These are phyloP conservation scores for Pteromalus puparum DNA, from an alignment of 1,140 invertebrate genomes.

Conservation along the genomic window DNA sequence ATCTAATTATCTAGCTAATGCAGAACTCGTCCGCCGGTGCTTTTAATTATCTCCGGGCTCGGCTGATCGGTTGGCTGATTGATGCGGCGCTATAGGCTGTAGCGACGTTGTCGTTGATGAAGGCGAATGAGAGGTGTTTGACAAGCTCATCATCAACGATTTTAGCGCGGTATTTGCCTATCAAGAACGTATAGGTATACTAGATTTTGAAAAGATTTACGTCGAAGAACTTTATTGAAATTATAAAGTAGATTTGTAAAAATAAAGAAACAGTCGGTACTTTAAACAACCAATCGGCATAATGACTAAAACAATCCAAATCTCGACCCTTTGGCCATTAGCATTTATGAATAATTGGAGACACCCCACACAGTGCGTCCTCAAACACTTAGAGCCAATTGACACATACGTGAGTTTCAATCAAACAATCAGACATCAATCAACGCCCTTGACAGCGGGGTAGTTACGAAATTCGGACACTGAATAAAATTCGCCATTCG, in stretches of 20 bases:
- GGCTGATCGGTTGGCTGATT: background rate
- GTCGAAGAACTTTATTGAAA: too few species aligned
- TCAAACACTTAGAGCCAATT: constrained; percentile 3
- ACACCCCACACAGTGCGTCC: background rate
- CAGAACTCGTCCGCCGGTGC: background rate
- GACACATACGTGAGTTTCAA: background rate
- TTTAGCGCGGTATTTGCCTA: background rate
- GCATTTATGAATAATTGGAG: constrained; percentile 19
- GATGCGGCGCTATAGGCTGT: background rate
- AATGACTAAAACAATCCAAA: background rate
- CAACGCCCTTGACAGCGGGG: background rate
- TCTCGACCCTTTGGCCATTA: constrained; percentile 1
- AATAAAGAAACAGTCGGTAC: too few species aligned
- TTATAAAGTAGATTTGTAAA: too few species aligned
- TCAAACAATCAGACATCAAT: constrained; percentile 28
- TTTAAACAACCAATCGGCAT: too few species aligned
- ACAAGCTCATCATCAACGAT: background rate
- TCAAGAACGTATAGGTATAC: background rate
- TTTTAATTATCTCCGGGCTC: constrained; percentile 23
- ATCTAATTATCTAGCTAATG: too few species aligned
- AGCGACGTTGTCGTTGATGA: background rate
- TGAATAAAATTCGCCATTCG: too few species aligned
- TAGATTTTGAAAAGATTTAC: background rate
- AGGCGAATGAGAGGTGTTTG: background rate
- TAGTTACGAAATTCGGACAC: too few species aligned